Percentiles rank a stretch among this genome's conserved stretches.
These are phyloP conservation scores for Pomatostomus ruficeps DNA, from an alignment of 2,113 vertebrate genomes.

Conservation along the genomic window DNA sequence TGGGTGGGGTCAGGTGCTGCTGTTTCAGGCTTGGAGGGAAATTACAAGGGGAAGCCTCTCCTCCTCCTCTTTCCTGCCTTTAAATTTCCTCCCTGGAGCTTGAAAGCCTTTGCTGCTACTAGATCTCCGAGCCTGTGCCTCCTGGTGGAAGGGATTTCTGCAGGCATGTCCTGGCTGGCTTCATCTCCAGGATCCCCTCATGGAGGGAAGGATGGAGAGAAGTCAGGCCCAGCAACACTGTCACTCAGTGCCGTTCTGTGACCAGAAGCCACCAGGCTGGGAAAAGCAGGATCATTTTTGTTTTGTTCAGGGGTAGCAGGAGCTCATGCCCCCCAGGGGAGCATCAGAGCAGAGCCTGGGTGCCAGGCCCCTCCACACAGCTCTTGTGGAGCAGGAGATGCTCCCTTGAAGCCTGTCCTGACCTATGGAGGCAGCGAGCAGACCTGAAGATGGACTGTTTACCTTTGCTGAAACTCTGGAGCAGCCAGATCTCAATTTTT, in stretches of 20 bases:
- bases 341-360: neutral
- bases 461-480: neutral
- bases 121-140: neutral
- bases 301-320: neutral
- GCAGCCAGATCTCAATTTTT: neutral
- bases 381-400: neutral
- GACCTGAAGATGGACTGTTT: neutral
- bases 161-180: neutral
- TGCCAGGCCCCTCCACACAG: fast-evolving
- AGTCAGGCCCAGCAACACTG: neutral
- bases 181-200: neutral
- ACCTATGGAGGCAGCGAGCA: fast-evolving
- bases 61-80: neutral
- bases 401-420: neutral
- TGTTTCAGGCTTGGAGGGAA: neutral
- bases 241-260: neutral
- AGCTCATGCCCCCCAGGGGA: neutral
- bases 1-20: fast-evolving
- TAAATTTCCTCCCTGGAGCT: neutral
- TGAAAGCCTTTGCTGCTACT: neutral
- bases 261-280: neutral
- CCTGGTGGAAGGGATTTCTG: neutral
- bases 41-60: neutral
- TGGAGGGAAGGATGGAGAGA: neutral
- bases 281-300: neutral